Evolutionary conservation across 1,140 invertebrate genomes (phyloP).

Genomic region (Apis mellifera): Amel_HAv3.1 CM009939.2:9081501-9082000

Average conservation of each 20-base stretch:
- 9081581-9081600: slow-evolving; percentile 58
- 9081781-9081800: neutral
- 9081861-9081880: neutral
- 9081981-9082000: neutral
- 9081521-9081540: neutral
- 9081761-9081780: slow-evolving; percentile 30
- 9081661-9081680: slow-evolving; percentile 6
- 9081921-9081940: neutral
- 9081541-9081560: neutral
- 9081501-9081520: neutral
- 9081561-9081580: slow-evolving; percentile 35
- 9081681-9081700: slow-evolving; percentile 19
- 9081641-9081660: slow-evolving; percentile 45
- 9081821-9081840: neutral
- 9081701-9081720: slow-evolving; percentile 33
- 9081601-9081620: slow-evolving; percentile 47
- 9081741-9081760: slow-evolving; percentile 11
- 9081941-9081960: neutral
- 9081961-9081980: neutral
- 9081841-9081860: neutral
- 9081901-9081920: neutral
- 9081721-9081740: slow-evolving; percentile 7
- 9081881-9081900: neutral
- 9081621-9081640: slow-evolving; percentile 56
- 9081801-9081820: no score